Conservation (phyloP, 2,888 invertebrate genomes). For the Hymenopus coronatus region DNA sequence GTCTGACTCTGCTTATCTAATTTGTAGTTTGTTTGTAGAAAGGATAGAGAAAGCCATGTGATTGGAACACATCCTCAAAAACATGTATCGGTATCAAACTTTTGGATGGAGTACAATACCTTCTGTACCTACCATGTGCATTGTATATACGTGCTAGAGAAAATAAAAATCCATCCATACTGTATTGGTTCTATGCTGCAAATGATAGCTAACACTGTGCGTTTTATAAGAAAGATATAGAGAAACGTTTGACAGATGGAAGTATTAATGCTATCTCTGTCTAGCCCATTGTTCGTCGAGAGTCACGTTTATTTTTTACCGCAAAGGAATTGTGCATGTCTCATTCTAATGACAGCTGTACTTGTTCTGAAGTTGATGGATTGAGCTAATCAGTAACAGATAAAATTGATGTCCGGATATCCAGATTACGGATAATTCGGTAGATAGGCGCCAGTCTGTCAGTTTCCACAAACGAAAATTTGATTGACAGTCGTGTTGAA, state of each 20-base stretch:
- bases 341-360: neutral
- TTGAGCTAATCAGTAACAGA: neutral
- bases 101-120: no score
- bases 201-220: no score
- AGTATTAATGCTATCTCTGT: neutral
- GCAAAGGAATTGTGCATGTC: neutral
- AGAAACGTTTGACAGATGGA: neutral
- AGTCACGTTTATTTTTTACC: neutral
- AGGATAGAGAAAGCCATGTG: no score
- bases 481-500: neutral
- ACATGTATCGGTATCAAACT: no score
- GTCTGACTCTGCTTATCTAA: no score
- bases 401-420: neutral
- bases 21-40: no score
- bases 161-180: no score
- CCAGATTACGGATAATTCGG: neutral
- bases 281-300: neutral
- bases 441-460: neutral
- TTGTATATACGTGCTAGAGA: no score
- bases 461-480: neutral
- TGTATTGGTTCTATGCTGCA: no score
- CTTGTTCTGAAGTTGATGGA: neutral
- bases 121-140: no score
- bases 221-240: no score
- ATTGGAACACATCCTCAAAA: no score